Percentiles rank a stretch among this genome's conserved stretches.
Evolutionary conservation across 2,888 invertebrate species (phyloP).

Genomic region (Cryptus viduatorius): DNA sequence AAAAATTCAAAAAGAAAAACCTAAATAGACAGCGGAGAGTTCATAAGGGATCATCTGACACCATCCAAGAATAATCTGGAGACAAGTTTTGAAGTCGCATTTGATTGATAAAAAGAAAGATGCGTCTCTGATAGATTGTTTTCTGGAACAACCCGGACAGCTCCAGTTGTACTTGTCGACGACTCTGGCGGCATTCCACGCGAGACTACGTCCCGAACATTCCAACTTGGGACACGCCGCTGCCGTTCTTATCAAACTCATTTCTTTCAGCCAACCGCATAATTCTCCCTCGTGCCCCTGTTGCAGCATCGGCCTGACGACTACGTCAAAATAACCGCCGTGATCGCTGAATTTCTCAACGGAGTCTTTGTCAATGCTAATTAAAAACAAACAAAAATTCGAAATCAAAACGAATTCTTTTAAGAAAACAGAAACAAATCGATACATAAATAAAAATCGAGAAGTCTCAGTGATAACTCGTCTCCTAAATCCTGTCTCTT

Average conservation of each 20-base stretch:
- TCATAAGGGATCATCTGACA: slow-evolving; percentile 88
- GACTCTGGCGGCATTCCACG: slow-evolving; percentile 85
- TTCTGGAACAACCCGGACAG: slow-evolving; percentile 85
- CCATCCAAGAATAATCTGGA: slow-evolving; percentile 89
- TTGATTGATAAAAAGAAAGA: slow-evolving; percentile 89
- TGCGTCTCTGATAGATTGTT: slow-evolving; percentile 85
- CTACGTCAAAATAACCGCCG: slow-evolving; percentile 85
- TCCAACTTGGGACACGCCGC: slow-evolving; percentile 82
- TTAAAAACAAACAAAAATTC: no score
- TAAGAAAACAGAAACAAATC: no score
- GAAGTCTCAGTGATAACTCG: not conserved
- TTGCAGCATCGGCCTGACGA: slow-evolving; percentile 85
- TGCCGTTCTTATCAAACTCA: slow-evolving; percentile 85
- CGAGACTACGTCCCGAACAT: slow-evolving; percentile 84
- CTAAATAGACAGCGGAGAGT: slow-evolving; percentile 86
- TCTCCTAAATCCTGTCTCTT: not conserved
- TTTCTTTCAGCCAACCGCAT: slow-evolving; percentile 86
- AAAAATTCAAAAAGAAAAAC: slow-evolving; percentile 80
- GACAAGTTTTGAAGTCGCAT: slow-evolving; percentile 87
- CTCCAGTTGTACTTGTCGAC: slow-evolving; percentile 86
- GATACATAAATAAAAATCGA: not conserved
- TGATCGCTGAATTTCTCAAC: slow-evolving; percentile 77
- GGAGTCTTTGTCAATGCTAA: slow-evolving; percentile 71
- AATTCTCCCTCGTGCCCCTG: slow-evolving; percentile 86
- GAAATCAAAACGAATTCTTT: not conserved